A percentile compares a stretch with the other conserved stretches of the same genome.
Evolutionary conservation across 2,113 vertebrate genomes (phyloP).

Genomic region (Salvelinus sp.): DNA sequence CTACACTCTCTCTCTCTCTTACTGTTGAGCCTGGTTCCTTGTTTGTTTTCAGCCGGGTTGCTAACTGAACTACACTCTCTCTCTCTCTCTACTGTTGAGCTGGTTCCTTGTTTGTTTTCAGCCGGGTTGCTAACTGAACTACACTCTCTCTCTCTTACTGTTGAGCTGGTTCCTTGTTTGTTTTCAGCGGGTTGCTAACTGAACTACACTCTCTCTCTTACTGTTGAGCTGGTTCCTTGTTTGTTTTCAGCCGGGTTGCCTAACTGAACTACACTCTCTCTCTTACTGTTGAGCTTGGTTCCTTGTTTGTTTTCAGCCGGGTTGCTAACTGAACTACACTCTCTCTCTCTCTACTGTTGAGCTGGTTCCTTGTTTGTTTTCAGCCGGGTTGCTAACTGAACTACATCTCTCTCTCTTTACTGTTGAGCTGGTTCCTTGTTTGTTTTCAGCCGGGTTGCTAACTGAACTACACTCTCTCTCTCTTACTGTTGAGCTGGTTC

Average conservation of each 20-base stretch:
- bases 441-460: conserved; percentile 45
- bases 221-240: conserved; percentile 58
- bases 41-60: conserved; percentile 48
- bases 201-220: background rate
- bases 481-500: conserved; percentile 55
- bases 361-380: conserved; percentile 60
- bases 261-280: background rate
- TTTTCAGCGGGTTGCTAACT: conserved; percentile 39
- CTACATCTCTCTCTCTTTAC: background rate
- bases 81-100: conserved; percentile 42
- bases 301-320: conserved; percentile 43
- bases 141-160: conserved; percentile 12
- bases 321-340: conserved; percentile 23
- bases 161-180: conserved; percentile 58
- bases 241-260: conserved; percentile 48
- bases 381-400: conserved; percentile 25
- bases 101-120: conserved; percentile 56
- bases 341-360: conserved; percentile 27
- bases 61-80: background rate
- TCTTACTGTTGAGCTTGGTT: conserved; percentile 56
- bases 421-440: conserved; percentile 59
- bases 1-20: background rate
- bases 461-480: background rate
- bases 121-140: conserved; percentile 24
- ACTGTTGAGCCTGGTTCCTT: conserved; percentile 57